Base-by-base conservation (phyloP, 2,113 vertebrate genomes). In the Mustela lutreola region DNA sequence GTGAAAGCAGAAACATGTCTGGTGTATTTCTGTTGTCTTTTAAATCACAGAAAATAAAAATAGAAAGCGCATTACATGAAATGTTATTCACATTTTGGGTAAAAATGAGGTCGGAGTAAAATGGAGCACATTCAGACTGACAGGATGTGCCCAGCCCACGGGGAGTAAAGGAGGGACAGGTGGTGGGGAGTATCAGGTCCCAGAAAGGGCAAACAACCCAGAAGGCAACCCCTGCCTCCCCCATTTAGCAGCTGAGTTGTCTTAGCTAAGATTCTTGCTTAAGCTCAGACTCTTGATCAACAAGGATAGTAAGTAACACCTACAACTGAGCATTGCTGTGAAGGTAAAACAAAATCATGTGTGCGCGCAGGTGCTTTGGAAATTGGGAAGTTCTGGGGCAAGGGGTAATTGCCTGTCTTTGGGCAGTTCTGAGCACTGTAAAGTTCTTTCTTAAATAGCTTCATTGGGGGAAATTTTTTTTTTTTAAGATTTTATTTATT, bases 41-140 rank as follows among this genome's bases (percentile, higher is more conserved):
- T 73, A 95, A 96, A 56, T 95, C 88, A 96, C 33, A 92, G 78
- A 89, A 42, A 89, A 82, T 82, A 89, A 95, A 95, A 91, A 93
- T 8, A 96, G 79, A 85, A 82, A 91, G 48, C 67, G 81, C 26
- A 42, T n/a, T 18, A 21, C 78, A 36, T 86, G 83, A 95, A 92
- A 60, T 60, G 36, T 85, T 85, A 95, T 78, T 94, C 91, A 67
- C 42, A 39, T 93, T 92, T 73, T 82, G 19, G 60, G 42, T 91
- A 76, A 89, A 90, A 89, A 89, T 21, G 7, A 71, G 45, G 10
- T 89, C 90, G 39, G 14, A 65, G 70, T 15, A 21, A 88, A 91
- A 85, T 5, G 22, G 31, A 62, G 39, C 22, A 21, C 39, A 75
- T 71, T 91, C 56, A n/a, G 62, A 24, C 3, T 9, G 70, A 70